Evolutionary conservation across 2,888 invertebrate genomes (phyloP), one percentile per base, ranked within the genome.

Genomic region (Eugnorisma glareosa): DNA sequence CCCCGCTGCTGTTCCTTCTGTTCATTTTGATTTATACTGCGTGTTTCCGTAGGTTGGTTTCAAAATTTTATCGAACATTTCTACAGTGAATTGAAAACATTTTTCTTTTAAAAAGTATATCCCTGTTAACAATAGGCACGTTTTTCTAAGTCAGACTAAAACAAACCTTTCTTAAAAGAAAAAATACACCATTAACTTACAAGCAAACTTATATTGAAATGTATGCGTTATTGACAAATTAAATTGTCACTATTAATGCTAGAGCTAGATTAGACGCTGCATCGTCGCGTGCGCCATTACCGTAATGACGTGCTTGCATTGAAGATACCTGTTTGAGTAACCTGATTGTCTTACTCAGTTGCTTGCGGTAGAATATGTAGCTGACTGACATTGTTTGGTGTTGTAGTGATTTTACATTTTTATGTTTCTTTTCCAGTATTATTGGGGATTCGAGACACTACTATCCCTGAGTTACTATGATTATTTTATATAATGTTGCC

Each of bases 221-320:
- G 45, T 31, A 75, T 76, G 77, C 82, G 69, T 75, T 81, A 76
- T 82, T 79, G 82, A 85, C 85, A 87, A 81, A 86, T 85, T 86
- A 85, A 84, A 87, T 87, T 85, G 79, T 86, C 85, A 82, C 79
- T 82, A 77, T 81, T 81, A 84, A 86, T 81, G 75, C 63, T 77
- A n/a, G 61, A 73, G 40, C 43, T 59, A 73, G 79, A 86, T 84
- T 79, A 86, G 83, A 75, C 67, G 63, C 71, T 66, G 77, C 75
- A 80, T 69, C 71, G 85, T 77, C 82, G 87, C 82, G 75, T 85
- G 77, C 85, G 76, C 80, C 81, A 83, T 86, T 86, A 86, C 80
- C 35, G 77, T 84, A 87, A 87, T 81, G 88, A 81, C 74, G 73
- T 79, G 72, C 81, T 79, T 81, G 76, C 86, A 77, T 76, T 54